Conservation (phyloP, 2,113 vertebrate genomes). For the Parus major region DNA sequence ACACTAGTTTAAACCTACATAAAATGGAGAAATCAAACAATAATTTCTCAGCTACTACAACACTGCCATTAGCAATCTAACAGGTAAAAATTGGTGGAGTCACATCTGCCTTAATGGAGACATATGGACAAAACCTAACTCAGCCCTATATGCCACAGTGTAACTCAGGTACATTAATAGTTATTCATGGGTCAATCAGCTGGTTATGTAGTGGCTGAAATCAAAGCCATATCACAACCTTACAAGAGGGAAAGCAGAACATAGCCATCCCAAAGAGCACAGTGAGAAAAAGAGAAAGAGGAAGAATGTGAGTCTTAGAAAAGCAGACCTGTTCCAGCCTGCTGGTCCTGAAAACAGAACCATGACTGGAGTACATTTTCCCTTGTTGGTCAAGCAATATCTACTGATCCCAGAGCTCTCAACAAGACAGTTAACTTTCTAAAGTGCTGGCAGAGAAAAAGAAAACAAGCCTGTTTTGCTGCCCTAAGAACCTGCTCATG, state of each 20-base stretch:
- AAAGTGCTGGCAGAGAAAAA: not conserved
- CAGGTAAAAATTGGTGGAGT: not conserved
- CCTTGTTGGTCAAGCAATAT: not conserved
- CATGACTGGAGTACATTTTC: not conserved
- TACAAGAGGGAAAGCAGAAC: not conserved
- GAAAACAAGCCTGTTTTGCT: not conserved
- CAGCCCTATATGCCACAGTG: rapidly evolving
- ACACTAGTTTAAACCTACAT: not conserved
- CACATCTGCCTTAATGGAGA: not conserved
- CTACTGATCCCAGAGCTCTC: not conserved
- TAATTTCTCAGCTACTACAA: not conserved
- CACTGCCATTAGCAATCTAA: not conserved
- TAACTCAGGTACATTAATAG: not conserved
- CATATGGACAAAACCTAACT: not conserved
- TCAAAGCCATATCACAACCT: not conserved
- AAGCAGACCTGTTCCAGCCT: not conserved
- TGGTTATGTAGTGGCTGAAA: not conserved
- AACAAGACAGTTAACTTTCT: not conserved
- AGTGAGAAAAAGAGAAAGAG: not conserved
- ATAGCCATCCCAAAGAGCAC: not conserved
- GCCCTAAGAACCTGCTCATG: not conserved
- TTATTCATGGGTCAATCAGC: not conserved
- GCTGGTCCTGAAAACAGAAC: not conserved
- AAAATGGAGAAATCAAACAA: not conserved
- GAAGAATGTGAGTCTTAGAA: not conserved